These are phyloP conservation scores for Catharus minimus DNA, from an alignment of 2,113 vertebrate species.

Conservation along the genomic window DNA sequence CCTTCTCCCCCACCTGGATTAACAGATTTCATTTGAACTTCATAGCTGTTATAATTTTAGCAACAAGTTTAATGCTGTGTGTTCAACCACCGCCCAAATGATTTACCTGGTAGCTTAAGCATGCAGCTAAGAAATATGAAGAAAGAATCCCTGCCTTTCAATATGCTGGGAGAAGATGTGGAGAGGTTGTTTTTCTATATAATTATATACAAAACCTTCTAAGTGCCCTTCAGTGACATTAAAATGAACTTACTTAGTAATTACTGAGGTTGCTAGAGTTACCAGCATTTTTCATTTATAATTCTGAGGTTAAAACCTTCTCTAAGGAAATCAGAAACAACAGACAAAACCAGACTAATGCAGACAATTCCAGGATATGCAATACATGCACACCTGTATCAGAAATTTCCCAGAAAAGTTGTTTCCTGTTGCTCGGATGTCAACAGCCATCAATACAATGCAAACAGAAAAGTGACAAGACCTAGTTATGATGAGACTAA, in stretches of 20 bases:
- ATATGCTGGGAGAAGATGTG: background rate
- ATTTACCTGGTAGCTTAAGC: background rate
- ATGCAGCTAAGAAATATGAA: background rate
- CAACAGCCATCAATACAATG: background rate
- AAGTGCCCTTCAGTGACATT: background rate
- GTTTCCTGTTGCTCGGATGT: background rate
- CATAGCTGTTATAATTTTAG: background rate
- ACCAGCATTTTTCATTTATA: background rate
- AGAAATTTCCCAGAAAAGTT: background rate
- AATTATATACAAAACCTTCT: background rate
- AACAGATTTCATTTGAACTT: slow-evolving; percentile 10
- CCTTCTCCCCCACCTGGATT: background rate
- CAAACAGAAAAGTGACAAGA: background rate
- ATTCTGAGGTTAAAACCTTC: background rate
- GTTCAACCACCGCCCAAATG: background rate
- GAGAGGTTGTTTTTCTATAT: background rate
- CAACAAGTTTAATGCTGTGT: background rate
- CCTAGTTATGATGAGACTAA: background rate
- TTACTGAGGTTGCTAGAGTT: background rate
- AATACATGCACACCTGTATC: background rate
- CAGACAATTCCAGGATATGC: background rate
- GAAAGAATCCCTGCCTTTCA: background rate
- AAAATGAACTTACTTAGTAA: background rate
- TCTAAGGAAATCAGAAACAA: background rate
- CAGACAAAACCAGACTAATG: background rate